Conservation (phyloP, 2,797 vertebrate species). For the Todus mexicanus region DNA sequence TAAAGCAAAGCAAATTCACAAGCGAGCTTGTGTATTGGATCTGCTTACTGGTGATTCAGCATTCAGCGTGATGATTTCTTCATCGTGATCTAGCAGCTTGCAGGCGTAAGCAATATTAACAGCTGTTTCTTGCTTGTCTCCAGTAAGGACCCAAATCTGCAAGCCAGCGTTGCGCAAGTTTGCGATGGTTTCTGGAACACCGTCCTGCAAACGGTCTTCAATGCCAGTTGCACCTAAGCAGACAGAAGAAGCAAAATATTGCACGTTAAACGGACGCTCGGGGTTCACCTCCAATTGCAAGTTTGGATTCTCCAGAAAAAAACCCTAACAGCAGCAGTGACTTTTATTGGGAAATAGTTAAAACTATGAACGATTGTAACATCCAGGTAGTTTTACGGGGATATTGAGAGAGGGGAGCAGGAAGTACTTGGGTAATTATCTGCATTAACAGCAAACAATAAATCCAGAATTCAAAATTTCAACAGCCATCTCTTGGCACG, state of each 20-base stretch:
- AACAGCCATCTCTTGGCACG: background rate
- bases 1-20: background rate
- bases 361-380: background rate
- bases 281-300: background rate
- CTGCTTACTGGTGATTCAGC: constrained; percentile 88
- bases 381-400: background rate
- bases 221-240: constrained; percentile 92
- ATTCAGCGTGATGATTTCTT: constrained; percentile 93
- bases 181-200: constrained; percentile 93
- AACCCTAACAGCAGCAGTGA: background rate
- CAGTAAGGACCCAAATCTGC: constrained; percentile 97
- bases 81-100: constrained; percentile 93
- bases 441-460: background rate
- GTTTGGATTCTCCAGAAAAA: background rate
- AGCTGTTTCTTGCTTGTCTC: constrained; percentile 98
- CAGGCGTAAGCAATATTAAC: constrained; percentile 95
- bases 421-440: background rate
- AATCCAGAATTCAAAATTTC: background rate
- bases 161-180: constrained; percentile 89
- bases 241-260: background rate
- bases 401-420: background rate
- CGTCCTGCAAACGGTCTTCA: constrained; percentile 95
- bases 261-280: background rate
- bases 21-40: background rate
- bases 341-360: background rate